A percentile compares a stretch with the other conserved stretches of the same genome.
phyloP scores from a whole-genome alignment of 2,113 vertebrate species.

The Pithys albifrons region DNA sequence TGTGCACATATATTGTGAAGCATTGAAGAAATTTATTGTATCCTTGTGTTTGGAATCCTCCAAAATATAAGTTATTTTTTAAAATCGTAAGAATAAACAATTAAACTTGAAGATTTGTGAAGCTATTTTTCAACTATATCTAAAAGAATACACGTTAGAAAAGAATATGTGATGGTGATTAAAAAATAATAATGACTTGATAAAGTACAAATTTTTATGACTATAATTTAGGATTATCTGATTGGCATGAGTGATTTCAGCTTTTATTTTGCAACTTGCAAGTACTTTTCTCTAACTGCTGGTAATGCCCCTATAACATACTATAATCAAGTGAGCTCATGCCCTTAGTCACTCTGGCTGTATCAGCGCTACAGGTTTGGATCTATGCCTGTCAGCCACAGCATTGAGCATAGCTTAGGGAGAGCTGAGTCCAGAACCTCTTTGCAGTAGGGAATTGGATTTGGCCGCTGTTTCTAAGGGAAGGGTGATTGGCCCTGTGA shows the following conservation, averaged over 20 bases:
- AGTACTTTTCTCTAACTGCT: background rate
- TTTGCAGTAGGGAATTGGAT: background rate
- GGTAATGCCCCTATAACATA: background rate
- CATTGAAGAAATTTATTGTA: background rate
- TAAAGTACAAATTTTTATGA: background rate
- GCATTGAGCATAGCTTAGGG: fast-evolving
- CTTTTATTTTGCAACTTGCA: background rate
- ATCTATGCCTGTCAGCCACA: background rate
- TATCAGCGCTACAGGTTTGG: background rate
- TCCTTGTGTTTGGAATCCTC: background rate
- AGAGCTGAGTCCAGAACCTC: background rate
- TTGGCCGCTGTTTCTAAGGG: background rate
- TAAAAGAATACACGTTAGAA: background rate
- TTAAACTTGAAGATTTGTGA: background rate
- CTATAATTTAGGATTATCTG: background rate
- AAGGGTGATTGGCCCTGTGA: background rate
- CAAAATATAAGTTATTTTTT: background rate
- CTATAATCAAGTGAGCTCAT: background rate
- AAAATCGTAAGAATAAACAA: background rate
- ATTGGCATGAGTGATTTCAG: background rate
- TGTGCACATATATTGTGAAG: background rate
- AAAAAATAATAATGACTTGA: background rate
- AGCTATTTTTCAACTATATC: background rate
- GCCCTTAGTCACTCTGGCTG: background rate
- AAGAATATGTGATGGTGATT: background rate